Base-by-base conservation (phyloP, 1,140 invertebrate genomes). In the Grapholita molesta region DNA sequence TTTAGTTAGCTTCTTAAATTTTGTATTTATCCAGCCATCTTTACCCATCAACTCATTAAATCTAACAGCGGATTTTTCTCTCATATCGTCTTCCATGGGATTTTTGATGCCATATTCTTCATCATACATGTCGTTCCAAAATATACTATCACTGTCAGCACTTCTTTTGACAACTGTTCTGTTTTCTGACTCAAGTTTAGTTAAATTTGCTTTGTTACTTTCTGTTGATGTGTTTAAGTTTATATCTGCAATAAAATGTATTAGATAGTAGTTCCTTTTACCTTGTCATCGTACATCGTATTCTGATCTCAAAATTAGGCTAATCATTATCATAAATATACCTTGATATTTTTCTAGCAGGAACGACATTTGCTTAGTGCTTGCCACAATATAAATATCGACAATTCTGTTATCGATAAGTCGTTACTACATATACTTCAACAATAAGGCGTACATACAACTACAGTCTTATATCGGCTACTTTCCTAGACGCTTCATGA, bases 91-190 rank as follows among this genome's bases (percentile, higher is more conserved):
- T 7, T 87, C 82, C 9, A 82, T 65, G 18, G 81, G 78, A 70
- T 88, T 85, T 67, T 84, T 77, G 1, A 84, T 67, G 0, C 86
- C 88, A 61, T 90, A 89, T 67, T 89, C 88, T 52, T 89, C 83
- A 52, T 90, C 83, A 57, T 88, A 90, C 0, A 89, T 73, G 65
- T 88, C 83, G 48, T 86, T 85, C 86, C 86, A 88, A 66, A 82
- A 84, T 25, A 84, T 80, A 1, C 81, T 64, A 68, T 81, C 76
- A 24, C 67, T 78, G 9, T 82, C 71, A 2, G 67, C 64, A 65
- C 75, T 83, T 66, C 88, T 77, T 74, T 90, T 88, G 1, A 79
- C 77, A 24, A 86, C 64, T 0, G 78, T 83, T 71, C 80, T 81
- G 33, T 21, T 68, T 18, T 68, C 24, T 5, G 1, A 5, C n/a